A percentile compares a stretch with the other conserved stretches of the same genome.
Evolutionary conservation across 1,140 invertebrate genomes (phyloP).

Genomic region (Oreohelix idahoensis): DNA sequence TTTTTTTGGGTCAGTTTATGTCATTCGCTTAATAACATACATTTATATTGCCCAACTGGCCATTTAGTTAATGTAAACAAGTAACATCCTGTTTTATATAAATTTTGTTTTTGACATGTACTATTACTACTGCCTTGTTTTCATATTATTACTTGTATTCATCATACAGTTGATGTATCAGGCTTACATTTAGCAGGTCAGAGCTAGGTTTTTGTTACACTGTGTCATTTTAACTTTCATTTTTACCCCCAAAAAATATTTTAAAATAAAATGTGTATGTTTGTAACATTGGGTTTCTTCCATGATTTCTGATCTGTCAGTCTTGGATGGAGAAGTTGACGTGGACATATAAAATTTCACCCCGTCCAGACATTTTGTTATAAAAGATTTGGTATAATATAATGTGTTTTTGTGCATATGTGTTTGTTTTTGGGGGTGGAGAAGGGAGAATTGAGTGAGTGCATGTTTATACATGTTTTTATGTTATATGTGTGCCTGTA

Average conservation of each 20-base stretch:
- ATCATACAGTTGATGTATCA: too few relatives aligned
- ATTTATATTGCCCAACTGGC: neutral
- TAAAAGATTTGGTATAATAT: too few relatives aligned
- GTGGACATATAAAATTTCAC: too few relatives aligned
- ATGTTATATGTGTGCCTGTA: too few relatives aligned
- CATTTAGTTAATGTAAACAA: neutral
- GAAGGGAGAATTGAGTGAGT: too few relatives aligned
- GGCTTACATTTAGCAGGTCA: neutral
- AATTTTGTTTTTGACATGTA: neutral
- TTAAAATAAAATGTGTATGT: slow-evolving; percentile 7
- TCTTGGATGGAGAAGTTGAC: too few relatives aligned
- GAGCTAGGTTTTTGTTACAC: neutral
- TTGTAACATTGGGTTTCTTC: neutral
- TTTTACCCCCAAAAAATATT: neutral
- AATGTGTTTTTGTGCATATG: too few relatives aligned
- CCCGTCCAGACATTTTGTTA: too few relatives aligned
- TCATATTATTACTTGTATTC: too few relatives aligned
- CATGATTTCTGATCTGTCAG: neutral
- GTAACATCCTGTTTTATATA: neutral
- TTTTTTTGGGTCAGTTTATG: neutral
- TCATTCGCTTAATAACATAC: neutral
- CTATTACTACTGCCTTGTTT: neutral
- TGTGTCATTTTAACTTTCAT: neutral
- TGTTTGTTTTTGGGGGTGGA: too few relatives aligned
- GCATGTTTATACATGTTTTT: too few relatives aligned